These are phyloP conservation scores for Conomelus anceps DNA, from an alignment of 2,888 invertebrate genomes.

Conservation along the genomic window DNA sequence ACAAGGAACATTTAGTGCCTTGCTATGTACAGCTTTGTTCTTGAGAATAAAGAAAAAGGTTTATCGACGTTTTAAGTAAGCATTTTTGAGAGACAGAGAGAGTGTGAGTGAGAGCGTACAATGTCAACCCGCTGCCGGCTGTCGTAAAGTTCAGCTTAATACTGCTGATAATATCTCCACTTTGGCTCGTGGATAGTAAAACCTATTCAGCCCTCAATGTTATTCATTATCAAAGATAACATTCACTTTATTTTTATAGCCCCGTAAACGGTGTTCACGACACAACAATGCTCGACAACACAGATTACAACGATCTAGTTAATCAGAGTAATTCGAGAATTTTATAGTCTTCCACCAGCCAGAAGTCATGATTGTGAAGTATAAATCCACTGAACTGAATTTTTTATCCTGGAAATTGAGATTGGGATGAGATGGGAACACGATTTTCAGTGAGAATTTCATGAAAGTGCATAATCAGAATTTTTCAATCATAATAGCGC, in stretches of 20 bases:
- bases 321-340: not conserved
- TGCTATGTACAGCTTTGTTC: not conserved
- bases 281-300: not conserved
- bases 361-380: not conserved
- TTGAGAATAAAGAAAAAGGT: not conserved
- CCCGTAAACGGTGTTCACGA: not conserved
- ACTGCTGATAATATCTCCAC: not conserved
- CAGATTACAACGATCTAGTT: not conserved
- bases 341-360: not conserved
- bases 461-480: too few species aligned
- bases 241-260: not conserved
- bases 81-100: too few species aligned
- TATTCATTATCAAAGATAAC: not conserved
- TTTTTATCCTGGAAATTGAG: not conserved
- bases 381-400: not conserved
- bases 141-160: not conserved
- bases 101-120: not conserved
- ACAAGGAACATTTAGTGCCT: not conserved
- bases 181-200: not conserved
- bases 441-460: not conserved
- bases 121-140: not conserved
- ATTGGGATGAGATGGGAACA: not conserved
- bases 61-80: not conserved
- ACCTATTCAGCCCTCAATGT: not conserved
- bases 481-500: not conserved